phyloP scores from a whole-genome alignment of 1,140 invertebrate species.

The Pogonus chalceus region DNA sequence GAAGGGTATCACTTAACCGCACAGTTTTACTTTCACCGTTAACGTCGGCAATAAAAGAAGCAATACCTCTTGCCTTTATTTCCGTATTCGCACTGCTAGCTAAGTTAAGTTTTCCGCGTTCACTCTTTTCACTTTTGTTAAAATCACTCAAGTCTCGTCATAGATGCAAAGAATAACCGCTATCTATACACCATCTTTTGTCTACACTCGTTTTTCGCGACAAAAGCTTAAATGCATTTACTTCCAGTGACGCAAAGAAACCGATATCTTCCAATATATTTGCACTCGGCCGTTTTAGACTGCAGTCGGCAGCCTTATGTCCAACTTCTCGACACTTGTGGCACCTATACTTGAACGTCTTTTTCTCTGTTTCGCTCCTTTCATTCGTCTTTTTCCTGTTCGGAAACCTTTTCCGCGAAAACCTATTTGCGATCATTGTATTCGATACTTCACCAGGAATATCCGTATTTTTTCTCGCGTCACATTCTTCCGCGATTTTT shows the following conservation, averaged over 20 bases:
- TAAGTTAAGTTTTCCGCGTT: conserved; percentile 10
- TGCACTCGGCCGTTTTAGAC: neutral
- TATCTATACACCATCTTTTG: conserved; percentile 17
- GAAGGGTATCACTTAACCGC: conserved; percentile 18
- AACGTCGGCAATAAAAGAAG: conserved; percentile 3
- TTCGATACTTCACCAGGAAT: neutral
- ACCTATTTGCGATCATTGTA: conserved; percentile 8
- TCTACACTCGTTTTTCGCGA: too few species aligned
- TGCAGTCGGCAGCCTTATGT: conserved; percentile 12
- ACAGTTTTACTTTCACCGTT: conserved; percentile 10
- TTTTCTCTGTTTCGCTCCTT: conserved; percentile 10
- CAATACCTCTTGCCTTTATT: conserved; percentile 13
- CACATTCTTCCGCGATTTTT: conserved; percentile 28
- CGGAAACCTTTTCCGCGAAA: neutral
- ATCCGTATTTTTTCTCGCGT: conserved; percentile 16
- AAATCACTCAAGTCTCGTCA: conserved; percentile 9
- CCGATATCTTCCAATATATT: neutral
- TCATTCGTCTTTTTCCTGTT: neutral
- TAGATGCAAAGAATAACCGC: conserved; percentile 17
- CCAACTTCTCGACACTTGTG: conserved; percentile 13
- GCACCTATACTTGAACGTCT: conserved; percentile 10
- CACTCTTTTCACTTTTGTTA: neutral
- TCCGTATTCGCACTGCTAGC: conserved; percentile 11
- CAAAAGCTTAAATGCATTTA: too few species aligned
- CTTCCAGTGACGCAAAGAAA: neutral